These are phyloP conservation scores for Pristiophorus japonicus DNA, from an alignment of 2,113 vertebrate genomes.

Conservation along the genomic window DNA sequence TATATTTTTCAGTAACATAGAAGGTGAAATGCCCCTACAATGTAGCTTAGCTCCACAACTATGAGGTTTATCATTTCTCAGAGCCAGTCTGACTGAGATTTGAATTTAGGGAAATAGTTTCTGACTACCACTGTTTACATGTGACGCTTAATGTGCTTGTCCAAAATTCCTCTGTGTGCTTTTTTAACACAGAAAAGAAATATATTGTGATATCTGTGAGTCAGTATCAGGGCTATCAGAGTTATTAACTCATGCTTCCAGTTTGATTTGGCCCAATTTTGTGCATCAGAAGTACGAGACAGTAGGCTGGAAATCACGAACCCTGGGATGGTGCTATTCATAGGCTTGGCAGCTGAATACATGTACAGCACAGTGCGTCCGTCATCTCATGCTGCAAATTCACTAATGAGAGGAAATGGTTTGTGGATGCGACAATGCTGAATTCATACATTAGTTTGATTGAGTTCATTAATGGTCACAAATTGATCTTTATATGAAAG, in stretches of 20 bases:
- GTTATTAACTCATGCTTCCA: not conserved
- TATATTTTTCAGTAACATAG: not conserved
- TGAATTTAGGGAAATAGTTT: slow-evolving; percentile 8
- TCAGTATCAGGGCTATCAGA: not conserved
- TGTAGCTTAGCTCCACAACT: not conserved
- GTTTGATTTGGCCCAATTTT: slow-evolving; percentile 24
- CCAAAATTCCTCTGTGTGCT: not conserved
- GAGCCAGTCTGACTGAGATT: not conserved
- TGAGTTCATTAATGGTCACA: not conserved
- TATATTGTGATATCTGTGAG: not conserved
- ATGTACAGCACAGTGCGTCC: too few species aligned
- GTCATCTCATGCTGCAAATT: not conserved
- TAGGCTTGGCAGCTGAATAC: too few species aligned
- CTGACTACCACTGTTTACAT: not conserved
- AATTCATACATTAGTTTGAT: not conserved
- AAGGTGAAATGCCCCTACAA: not conserved
- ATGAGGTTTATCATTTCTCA: not conserved
- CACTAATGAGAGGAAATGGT: slow-evolving; percentile 23
- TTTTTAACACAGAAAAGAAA: not conserved
- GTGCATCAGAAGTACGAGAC: not conserved
- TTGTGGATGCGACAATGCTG: not conserved
- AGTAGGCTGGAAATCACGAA: not conserved
- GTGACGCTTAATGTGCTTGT: not conserved
- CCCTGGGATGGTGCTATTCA: not conserved
- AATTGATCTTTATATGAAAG: not conserved